Evolutionary conservation across 2,888 invertebrate species (phyloP), one percentile per base, ranked within the genome.

Genomic region (Ceriagrion tenellum): DNA sequence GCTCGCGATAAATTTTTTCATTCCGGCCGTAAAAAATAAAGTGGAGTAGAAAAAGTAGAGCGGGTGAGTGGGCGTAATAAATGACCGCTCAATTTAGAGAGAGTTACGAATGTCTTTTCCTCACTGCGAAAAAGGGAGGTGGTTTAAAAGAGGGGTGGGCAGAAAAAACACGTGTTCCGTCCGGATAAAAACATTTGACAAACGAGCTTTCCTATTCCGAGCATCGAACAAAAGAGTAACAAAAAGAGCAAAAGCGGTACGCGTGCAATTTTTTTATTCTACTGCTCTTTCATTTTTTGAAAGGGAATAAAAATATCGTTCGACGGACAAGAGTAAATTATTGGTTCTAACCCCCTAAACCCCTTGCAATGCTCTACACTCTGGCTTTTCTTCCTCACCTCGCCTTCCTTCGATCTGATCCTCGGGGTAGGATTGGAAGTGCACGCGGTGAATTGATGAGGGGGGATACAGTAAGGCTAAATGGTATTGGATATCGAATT

Each of bases 141-240:
- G 69, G n/a, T 16, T 1, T 2, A 3, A 26, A 69, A 69, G 69
- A 10, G 69, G n/a, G n/a, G 69, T 2, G 26, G 69, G 69, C 0
- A 8, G 18, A 13, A 30, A 69, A 69, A 26, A 81, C 81, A 81
- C 81, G 81, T 35, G 81, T 81, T 81, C 81, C 81, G 81, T 81
- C 35, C 81, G 35, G 26, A 81, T 81, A 81, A 81, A 81, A 81
- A 81, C 81, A 81, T 35, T 81, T 81, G 81, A 81, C 81, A 35
- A 35, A 81, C 81, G 81, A 81, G 81, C 81, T 81, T 81, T 81
- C 81, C 30, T 81, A 81, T 81, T 81, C 81, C 81, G 81, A 81
- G 35, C 81, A 81, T 81, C 30, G 81, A 81, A 35, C 35, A 81
- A 81, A 81, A 81, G 26, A 81, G 30, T 81, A 18, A 81, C 16